phyloP scores from a whole-genome alignment of 2,113 vertebrate species.

The Phyllopteryx taeniolatus region DNA sequence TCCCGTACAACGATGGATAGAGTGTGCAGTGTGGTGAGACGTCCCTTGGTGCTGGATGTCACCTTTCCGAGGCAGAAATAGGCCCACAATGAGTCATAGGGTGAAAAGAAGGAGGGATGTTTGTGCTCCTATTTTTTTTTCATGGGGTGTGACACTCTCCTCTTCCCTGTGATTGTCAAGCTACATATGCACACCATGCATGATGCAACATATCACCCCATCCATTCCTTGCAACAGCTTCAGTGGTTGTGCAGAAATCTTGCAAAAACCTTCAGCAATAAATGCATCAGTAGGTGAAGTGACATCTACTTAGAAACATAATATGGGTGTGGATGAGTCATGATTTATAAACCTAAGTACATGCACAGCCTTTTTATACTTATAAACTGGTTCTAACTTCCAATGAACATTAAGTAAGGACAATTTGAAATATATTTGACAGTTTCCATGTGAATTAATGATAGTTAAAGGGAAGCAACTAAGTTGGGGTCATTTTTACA shows the following conservation, averaged over 20 bases:
- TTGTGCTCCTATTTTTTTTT: slow-evolving; percentile 66
- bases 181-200: not conserved
- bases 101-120: slow-evolving; percentile 57
- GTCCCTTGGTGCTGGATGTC: slow-evolving; percentile 44
- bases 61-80: slow-evolving; percentile 63
- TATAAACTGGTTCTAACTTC: not conserved
- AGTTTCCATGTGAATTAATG: not conserved
- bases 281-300: not conserved
- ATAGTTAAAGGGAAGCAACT: not conserved
- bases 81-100: slow-evolving; percentile 66
- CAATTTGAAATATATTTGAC: not conserved
- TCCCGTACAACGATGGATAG: not conserved
- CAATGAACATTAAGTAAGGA: not conserved
- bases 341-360: not conserved
- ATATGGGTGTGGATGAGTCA: not conserved
- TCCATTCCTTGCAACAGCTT: slow-evolving; percentile 30
- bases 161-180: slow-evolving; percentile 42
- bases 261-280: slow-evolving; percentile 12
- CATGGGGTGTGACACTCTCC: slow-evolving; percentile 33
- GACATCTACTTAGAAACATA: not conserved
- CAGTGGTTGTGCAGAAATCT: not conserved
- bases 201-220: slow-evolving; percentile 30
- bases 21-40: slow-evolving; percentile 29
- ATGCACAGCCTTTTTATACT: not conserved
- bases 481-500: too few relatives aligned